Evolutionary conservation across 1,140 invertebrate species (phyloP), one percentile per base, ranked within the genome.

Genomic region (Amphibalanus amphitrite): DNA sequence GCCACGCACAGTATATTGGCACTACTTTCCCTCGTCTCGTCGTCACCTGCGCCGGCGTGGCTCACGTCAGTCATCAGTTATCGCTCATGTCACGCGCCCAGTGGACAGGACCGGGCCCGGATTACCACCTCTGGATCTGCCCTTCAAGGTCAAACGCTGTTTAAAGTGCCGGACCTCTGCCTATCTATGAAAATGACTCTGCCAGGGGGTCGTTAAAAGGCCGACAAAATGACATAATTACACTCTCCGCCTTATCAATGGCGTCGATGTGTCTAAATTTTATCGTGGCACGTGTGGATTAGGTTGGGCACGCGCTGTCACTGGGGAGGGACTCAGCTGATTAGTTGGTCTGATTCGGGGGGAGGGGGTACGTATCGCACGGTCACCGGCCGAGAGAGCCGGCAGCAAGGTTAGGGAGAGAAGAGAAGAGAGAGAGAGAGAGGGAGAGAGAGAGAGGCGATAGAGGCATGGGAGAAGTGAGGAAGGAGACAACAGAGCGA

Each of bases 211-310:
- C 47, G 47, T 20, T 20, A 20, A 20, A 59, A 38, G 33, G 47
- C 47, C 47, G 47, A 59, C 47, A 59, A 59, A 59, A 59, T 59
- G 47, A 59, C 47, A 59, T 59, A 59, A 59, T 59, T 59, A 59
- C 20, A 59, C 47, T 17, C 47, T 59, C 47, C 1, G 47, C 20
- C 1, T 20, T 59, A 59, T 59, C 47, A 59, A 59, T 20, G 47
- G 20, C 47, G 47, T 20, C 47, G 23, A 59, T 59, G 47, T 20
- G 47, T 59, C 47, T 59, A 59, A 59, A 38, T 15, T 38, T 38
- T 38, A 38, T 38, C 33, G 33, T 38, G 33, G 33, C 33, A 38
- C 33, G 33, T 38, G 33, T 15, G 33, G 33, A 38, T 59, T 59
- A 59, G 1, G 10, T 1, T 59, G 47, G 47, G 47, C 17, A 38